Evolutionary conservation across 2,797 vertebrate species (phyloP).

Genomic region (Coluber constrictor): DNA sequence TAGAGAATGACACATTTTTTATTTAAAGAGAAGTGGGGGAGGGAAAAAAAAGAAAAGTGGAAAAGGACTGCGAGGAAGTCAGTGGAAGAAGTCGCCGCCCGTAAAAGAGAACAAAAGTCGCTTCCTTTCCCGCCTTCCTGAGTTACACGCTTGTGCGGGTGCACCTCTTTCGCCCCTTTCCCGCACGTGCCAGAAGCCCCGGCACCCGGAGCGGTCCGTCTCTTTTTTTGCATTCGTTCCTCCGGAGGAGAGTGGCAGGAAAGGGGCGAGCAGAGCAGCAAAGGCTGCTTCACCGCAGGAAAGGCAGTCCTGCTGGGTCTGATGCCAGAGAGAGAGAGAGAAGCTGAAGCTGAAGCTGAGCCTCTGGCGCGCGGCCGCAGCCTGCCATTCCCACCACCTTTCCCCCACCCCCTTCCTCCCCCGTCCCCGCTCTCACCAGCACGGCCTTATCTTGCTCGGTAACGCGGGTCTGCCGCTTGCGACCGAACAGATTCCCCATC

Average conservation of each 20-base stretch:
- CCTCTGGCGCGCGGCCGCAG: neutral
- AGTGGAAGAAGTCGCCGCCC: neutral
- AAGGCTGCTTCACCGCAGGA: no score
- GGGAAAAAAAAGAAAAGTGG: neutral
- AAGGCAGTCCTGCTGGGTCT: neutral
- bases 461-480: constrained; percentile 75
- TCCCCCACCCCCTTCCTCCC: neutral
- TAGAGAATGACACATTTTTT: neutral
- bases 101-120: neutral
- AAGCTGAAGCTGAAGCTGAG: neutral
- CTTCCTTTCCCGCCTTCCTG: neutral
- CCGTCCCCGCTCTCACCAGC: constrained; percentile 75
- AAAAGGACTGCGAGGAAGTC: neutral
- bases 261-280: neutral
- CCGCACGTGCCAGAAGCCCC: neutral
- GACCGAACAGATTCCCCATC: constrained; percentile 40
- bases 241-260: neutral
- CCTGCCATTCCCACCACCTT: neutral
- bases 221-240: neutral
- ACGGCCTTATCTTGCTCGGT: constrained; percentile 89
- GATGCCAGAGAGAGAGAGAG: neutral
- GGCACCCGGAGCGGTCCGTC: neutral
- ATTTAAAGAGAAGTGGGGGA: neutral
- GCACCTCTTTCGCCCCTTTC: neutral
- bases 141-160: neutral